Evolutionary conservation across 2,888 invertebrate species (phyloP).

Genomic region (Cylindroiulus punctatus): DNA sequence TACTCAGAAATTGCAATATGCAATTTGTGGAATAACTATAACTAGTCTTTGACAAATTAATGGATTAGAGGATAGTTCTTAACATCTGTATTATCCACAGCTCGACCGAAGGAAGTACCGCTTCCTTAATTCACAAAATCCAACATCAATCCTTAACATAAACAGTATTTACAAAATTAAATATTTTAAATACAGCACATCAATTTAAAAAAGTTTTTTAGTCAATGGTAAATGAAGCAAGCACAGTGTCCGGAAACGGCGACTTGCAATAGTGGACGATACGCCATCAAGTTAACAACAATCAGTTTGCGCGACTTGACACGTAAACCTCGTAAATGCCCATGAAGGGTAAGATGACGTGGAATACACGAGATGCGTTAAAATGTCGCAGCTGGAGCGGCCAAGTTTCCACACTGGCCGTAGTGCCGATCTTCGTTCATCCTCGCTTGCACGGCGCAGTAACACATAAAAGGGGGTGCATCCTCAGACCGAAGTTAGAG

Average conservation of each 20-base stretch:
- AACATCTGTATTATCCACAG: not conserved
- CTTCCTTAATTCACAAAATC: not conserved
- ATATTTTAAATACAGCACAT: not conserved
- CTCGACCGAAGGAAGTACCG: not conserved
- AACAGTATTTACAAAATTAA: constrained; percentile 34
- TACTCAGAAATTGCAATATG: not conserved
- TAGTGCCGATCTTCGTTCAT: not conserved
- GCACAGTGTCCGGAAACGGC: not conserved
- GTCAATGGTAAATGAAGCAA: constrained; percentile 36
- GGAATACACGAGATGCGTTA: not conserved
- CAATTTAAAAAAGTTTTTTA: not conserved
- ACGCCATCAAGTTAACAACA: not conserved
- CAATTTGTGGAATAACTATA: not conserved
- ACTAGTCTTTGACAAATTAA: not conserved
- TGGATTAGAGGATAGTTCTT: not conserved
- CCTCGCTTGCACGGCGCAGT: not conserved
- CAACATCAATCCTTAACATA: constrained; percentile 30
- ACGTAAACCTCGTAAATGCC: not conserved
- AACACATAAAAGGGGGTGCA: not conserved
- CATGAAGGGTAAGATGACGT: not conserved
- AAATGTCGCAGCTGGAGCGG: not conserved
- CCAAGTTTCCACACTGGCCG: not conserved
- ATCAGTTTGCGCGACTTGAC: not conserved
- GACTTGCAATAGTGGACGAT: not conserved
- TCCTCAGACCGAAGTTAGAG: not conserved